Evolutionary conservation across 2,888 invertebrate species (phyloP).

Genomic region (Brachylomia viminalis): DNA sequence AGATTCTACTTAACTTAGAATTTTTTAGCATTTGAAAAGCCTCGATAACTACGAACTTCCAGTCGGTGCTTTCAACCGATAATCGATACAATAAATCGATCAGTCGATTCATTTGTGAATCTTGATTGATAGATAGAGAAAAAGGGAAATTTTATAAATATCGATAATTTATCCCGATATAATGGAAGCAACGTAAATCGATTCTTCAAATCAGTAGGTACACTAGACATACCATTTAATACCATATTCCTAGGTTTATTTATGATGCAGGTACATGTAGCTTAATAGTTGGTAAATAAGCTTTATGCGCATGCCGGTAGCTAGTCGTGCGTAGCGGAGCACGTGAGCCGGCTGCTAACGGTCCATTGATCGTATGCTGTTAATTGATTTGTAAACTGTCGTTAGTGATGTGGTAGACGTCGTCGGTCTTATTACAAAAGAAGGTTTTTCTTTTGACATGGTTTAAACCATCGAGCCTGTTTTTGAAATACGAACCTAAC

Average conservation of each 20-base stretch:
- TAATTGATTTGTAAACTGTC: conserved; percentile 65
- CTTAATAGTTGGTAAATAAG: conserved; percentile 45
- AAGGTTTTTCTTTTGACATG: too few species aligned
- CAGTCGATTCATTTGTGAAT: too few species aligned
- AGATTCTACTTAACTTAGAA: background rate
- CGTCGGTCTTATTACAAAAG: too few species aligned
- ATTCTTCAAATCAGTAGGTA: background rate
- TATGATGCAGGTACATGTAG: background rate
- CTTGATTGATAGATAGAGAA: background rate
- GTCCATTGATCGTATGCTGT: conserved; percentile 60
- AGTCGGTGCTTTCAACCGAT: too few species aligned
- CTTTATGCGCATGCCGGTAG: conserved; percentile 71
- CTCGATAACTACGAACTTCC: background rate
- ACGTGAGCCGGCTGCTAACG: conserved; percentile 65
- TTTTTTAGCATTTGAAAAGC: background rate
- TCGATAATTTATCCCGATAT: background rate
- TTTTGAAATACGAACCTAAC: too few species aligned
- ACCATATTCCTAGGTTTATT: background rate
- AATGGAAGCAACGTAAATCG: background rate
- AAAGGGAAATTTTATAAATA: background rate
- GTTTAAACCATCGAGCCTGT: too few species aligned
- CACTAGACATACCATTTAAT: background rate
- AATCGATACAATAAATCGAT: background rate
- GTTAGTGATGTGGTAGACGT: conserved; percentile 12
- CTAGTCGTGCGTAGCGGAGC: conserved; percentile 76